Percentiles rank a stretch among this genome's conserved stretches.
Conservation (phyloP, 1,140 invertebrate genomes). For the Hyphantria cunea region DNA sequence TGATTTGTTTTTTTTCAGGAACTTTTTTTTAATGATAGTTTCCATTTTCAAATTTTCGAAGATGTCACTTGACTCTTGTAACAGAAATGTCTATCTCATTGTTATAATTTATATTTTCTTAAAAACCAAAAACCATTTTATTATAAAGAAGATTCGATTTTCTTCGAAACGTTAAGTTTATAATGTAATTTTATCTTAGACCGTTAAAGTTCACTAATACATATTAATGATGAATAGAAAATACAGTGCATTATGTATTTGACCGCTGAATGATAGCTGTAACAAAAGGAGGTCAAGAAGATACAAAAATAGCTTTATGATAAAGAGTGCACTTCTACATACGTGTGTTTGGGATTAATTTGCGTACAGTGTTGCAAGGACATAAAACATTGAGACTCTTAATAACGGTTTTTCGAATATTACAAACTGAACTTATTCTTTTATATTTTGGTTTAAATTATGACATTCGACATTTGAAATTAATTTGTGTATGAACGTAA, state of each 20-base stretch:
- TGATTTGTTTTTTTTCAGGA: no score
- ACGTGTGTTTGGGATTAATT: no score
- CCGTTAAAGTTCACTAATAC: slow-evolving; percentile 30
- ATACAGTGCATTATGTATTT: slow-evolving; percentile 34
- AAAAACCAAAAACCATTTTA: not conserved
- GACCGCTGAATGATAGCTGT: not conserved
- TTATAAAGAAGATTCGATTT: not conserved
- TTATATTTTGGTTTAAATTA: no score
- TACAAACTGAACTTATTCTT: no score
- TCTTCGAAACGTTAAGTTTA: not conserved
- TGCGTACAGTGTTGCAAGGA: no score
- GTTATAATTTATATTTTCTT: not conserved
- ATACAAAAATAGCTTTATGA: not conserved
- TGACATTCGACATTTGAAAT: no score
- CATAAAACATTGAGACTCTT: not conserved
- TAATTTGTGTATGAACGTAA: no score
- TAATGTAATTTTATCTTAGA: not conserved
- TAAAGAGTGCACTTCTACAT: no score
- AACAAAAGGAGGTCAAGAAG: not conserved
- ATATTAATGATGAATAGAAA: slow-evolving; percentile 44
- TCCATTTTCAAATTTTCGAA: no score
- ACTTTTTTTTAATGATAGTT: no score
- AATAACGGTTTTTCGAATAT: not conserved
- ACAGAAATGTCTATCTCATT: no score
- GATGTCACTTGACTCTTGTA: no score